These are phyloP conservation scores for Patella depressa DNA, from an alignment of 2,888 invertebrate species.

Conservation along the genomic window DNA sequence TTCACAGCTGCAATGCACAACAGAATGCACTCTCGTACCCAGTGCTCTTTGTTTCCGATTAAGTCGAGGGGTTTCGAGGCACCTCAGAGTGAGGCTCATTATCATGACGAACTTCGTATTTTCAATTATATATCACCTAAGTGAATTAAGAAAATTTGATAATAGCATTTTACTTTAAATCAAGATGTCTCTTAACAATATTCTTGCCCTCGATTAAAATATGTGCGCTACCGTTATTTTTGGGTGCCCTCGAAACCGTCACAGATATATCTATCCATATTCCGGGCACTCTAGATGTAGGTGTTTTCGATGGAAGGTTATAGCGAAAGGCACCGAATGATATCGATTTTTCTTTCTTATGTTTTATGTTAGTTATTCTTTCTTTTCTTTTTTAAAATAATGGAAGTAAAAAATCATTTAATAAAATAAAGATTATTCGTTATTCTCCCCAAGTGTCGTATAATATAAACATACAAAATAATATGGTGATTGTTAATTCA, in stretches of 20 bases:
- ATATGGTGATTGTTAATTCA: no score
- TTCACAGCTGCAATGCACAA: conserved; percentile 30
- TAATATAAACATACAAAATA: no score
- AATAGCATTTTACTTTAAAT: no score
- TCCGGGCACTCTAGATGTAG: conserved; percentile 14
- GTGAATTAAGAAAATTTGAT: conserved; percentile 1
- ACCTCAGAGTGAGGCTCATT: conserved; percentile 22
- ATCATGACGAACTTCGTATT: not conserved
- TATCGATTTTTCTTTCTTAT: not conserved
- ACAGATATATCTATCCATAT: conserved; percentile 11
- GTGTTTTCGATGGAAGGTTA: conserved; percentile 1
- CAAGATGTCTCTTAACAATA: no score
- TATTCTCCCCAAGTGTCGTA: no score
- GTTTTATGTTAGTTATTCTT: no score
- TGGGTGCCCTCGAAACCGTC: conserved; percentile 20
- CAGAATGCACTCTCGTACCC: conserved; percentile 37
- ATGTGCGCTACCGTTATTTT: not conserved
- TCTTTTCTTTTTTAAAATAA: no score
- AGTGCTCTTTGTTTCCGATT: conserved; percentile 39
- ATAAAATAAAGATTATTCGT: no score
- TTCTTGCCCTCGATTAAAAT: not conserved
- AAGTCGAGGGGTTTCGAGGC: conserved; percentile 29
- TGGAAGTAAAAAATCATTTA: no score
- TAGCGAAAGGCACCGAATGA: not conserved
- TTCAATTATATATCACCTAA: not conserved